Conservation (phyloP, 2,888 invertebrate species). For the Lingula anatina region DNA sequence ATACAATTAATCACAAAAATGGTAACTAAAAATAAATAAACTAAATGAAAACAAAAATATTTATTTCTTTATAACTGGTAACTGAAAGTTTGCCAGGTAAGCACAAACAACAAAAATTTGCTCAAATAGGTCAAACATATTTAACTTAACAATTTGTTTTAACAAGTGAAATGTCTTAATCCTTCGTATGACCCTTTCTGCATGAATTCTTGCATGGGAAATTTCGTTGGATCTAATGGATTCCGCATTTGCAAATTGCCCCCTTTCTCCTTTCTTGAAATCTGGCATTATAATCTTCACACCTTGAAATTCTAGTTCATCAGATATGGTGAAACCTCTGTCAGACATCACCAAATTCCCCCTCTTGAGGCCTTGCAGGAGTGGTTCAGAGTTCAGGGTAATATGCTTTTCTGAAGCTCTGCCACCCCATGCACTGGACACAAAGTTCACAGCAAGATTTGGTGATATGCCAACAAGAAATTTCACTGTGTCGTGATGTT, state of each 20-base stretch:
- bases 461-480: slow-evolving; percentile 12
- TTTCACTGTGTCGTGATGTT: too few relatives aligned
- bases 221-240: too few relatives aligned
- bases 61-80: slow-evolving; percentile 7
- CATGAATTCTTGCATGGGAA: slow-evolving; percentile 9
- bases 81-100: slow-evolving; percentile 11
- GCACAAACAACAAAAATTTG: slow-evolving; percentile 13
- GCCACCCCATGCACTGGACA: slow-evolving; percentile 11
- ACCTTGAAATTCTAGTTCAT: too few relatives aligned
- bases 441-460: slow-evolving; percentile 12
- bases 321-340: too few relatives aligned
- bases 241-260: too few relatives aligned
- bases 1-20: too few relatives aligned
- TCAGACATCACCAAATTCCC: slow-evolving; percentile 11
- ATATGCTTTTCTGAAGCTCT: slow-evolving; percentile 12
- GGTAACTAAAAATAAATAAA: too few relatives aligned
- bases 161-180: too few relatives aligned
- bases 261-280: too few relatives aligned
- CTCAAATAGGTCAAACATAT: slow-evolving; percentile 9
- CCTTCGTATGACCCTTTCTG: slow-evolving; percentile 10
- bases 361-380: slow-evolving; percentile 4
- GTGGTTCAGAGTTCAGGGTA: slow-evolving; percentile 5
- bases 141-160: slow-evolving; percentile 5
- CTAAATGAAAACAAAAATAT: too few relatives aligned
- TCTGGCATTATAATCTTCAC: too few relatives aligned